Evolutionary conservation across 2,888 invertebrate genomes (phyloP).

Genomic region (Calameuta idolon): DNA sequence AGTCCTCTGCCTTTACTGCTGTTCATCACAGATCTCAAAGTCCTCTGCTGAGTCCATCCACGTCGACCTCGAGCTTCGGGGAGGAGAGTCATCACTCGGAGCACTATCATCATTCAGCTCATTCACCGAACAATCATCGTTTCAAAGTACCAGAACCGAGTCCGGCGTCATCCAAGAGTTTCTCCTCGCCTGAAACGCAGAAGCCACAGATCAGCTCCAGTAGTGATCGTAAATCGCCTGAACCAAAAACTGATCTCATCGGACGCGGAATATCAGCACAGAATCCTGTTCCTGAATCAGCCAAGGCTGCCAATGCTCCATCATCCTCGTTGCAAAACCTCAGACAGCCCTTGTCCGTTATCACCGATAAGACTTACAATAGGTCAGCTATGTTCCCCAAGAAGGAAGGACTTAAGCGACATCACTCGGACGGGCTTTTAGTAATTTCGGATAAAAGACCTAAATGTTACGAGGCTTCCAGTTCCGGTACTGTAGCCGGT

Average conservation of each 20-base stretch:
- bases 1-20: constrained; percentile 65
- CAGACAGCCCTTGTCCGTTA: constrained; percentile 62
- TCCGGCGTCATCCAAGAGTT: constrained; percentile 49
- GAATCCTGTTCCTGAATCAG: constrained; percentile 12
- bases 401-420: constrained; percentile 51
- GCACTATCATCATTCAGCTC: constrained; percentile 42
- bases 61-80: constrained; percentile 76
- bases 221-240: constrained; percentile 56
- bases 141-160: constrained; percentile 59
- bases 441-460: constrained; percentile 58
- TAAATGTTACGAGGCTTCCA: constrained; percentile 52
- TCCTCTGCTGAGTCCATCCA: constrained; percentile 79
- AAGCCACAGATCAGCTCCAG: constrained; percentile 61
- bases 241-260: constrained; percentile 35
- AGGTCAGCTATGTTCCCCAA: constrained; percentile 39
- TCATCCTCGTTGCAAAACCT: constrained; percentile 28
- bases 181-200: constrained; percentile 59
- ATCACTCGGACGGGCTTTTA: constrained; percentile 56
- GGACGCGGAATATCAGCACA: not conserved
- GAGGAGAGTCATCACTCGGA: constrained; percentile 71
- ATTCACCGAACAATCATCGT: constrained; percentile 47
- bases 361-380: constrained; percentile 62
- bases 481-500: constrained; percentile 42
- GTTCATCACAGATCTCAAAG: constrained; percentile 70
- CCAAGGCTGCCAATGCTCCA: not conserved